phyloP scores from a whole-genome alignment of 2,888 invertebrate species.

The Drosophila putrida region DNA sequence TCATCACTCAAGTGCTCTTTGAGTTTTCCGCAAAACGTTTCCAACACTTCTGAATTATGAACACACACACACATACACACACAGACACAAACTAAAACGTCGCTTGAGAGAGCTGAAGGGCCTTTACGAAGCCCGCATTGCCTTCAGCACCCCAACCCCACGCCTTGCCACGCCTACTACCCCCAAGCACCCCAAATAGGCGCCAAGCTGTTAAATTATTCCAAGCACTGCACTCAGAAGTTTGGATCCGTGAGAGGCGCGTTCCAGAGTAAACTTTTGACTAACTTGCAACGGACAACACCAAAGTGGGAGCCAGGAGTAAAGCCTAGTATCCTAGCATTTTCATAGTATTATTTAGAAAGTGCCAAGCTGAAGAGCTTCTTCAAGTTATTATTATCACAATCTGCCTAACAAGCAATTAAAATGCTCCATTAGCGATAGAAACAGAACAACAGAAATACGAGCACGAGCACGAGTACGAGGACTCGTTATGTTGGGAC shows the following conservation, averaged over 20 bases:
- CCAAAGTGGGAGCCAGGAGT: neutral
- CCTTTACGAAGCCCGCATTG: conserved; percentile 33
- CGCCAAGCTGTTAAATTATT: conserved; percentile 64
- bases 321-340: conserved; percentile 5
- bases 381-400: conserved; percentile 28
- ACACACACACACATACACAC: conserved; percentile 33
- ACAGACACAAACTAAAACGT: conserved; percentile 44
- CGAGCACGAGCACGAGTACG: too few species aligned
- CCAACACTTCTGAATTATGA: conserved; percentile 70
- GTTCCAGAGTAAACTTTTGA: conserved; percentile 38
- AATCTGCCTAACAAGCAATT: conserved; percentile 43
- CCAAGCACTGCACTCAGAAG: conserved; percentile 57
- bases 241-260: conserved; percentile 38
- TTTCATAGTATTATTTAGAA: conserved; percentile 9
- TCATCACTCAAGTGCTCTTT: conserved; percentile 69
- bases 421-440: conserved; percentile 29
- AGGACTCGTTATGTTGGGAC: neutral
- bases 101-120: conserved; percentile 35
- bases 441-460: neutral
- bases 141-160: neutral
- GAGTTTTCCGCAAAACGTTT: conserved; percentile 62
- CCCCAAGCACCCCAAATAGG: conserved; percentile 24
- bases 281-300: conserved; percentile 41
- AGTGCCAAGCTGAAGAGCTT: conserved; percentile 9
- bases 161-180: neutral